Conservation (phyloP, 2,113 vertebrate genomes). For the Perccottus glenii region DNA sequence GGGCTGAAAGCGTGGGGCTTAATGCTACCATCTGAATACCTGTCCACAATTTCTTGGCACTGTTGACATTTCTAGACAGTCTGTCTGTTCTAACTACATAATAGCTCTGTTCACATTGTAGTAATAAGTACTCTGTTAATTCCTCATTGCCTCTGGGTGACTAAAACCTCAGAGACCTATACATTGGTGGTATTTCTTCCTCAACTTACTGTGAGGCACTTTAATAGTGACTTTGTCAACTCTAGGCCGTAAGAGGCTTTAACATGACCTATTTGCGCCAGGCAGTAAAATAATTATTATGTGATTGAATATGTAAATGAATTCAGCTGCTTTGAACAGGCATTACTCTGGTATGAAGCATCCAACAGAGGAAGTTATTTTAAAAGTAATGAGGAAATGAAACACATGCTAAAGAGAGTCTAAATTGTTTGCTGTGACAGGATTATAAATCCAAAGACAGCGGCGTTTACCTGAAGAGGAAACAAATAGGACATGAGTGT, state of each 20-base stretch:
- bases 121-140: too few species aligned
- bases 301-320: not conserved
- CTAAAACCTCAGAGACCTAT: not conserved
- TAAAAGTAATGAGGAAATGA: too few species aligned
- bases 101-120: too few species aligned
- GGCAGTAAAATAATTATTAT: not conserved
- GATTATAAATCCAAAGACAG: slow-evolving; percentile 44
- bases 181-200: not conserved
- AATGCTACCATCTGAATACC: too few species aligned
- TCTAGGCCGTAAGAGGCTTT: not conserved
- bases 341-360: too few species aligned
- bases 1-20: too few species aligned
- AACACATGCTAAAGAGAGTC: not conserved
- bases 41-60: too few species aligned
- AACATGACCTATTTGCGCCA: not conserved
- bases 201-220: not conserved
- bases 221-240: not conserved
- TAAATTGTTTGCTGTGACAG: slow-evolving; percentile 42
- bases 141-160: too few species aligned
- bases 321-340: not conserved
- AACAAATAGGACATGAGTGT: slow-evolving; percentile 46
- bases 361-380: too few species aligned
- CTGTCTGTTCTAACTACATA: too few species aligned
- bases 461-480: slow-evolving; percentile 6
- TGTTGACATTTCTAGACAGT: too few species aligned